A percentile compares a stretch with the other conserved stretches of the same genome.
Conservation (phyloP, 2,113 vertebrate species). For the Alethe diademata region DNA sequence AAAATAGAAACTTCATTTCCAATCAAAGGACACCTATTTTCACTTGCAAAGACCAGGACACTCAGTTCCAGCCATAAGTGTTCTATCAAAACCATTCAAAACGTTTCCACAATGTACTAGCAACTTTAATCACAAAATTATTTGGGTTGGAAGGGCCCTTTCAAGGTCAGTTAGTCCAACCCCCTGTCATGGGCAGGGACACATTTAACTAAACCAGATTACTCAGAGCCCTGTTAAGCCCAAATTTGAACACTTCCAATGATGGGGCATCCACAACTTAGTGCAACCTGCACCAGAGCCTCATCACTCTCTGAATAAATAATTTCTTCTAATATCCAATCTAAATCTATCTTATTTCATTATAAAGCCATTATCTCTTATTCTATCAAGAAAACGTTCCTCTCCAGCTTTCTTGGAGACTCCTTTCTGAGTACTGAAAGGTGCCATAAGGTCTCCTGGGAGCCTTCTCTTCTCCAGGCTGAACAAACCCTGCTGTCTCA, state of each 20-base stretch:
- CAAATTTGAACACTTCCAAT: not conserved
- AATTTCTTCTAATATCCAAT: not conserved
- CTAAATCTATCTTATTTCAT: not conserved
- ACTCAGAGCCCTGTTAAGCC: not conserved
- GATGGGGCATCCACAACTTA: not conserved
- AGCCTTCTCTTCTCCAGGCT: not conserved
- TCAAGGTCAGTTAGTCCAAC: not conserved
- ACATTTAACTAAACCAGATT: not conserved
- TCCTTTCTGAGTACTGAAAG: not conserved
- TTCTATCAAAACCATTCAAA: not conserved
- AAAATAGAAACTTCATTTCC: not conserved
- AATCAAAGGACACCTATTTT: not conserved
- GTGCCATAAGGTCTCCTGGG: accelerated
- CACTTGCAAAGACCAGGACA: not conserved
- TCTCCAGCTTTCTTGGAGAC: not conserved
- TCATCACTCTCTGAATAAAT: not conserved
- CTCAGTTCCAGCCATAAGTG: not conserved
- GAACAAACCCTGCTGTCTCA: not conserved
- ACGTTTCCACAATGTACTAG: not conserved
- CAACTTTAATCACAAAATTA: not conserved
- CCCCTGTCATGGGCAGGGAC: not conserved
- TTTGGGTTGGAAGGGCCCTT: not conserved
- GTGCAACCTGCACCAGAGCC: not conserved
- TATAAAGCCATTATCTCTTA: not conserved
- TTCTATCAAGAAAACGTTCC: not conserved